Evolutionary conservation across 30 jellyfish, hydroid and myxozoan genomes (phyloP).

Genomic region (Turritopsis dohrnii): DNA sequence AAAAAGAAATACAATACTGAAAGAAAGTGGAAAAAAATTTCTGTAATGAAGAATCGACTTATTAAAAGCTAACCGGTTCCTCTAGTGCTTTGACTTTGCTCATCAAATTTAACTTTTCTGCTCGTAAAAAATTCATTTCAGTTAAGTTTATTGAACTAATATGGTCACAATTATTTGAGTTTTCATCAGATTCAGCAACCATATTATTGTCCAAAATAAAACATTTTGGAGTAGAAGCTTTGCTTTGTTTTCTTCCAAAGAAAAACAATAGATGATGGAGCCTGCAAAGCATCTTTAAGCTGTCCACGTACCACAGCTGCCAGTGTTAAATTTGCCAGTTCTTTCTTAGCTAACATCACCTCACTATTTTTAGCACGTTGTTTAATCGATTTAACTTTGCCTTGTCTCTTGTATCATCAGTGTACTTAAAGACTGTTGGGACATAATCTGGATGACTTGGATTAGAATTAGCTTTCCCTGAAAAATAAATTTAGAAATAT

Average conservation of each 20-base stretch:
- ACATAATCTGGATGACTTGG: constrained; percentile 7
- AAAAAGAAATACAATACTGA: no score
- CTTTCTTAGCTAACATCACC: no score
- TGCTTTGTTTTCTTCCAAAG: not conserved
- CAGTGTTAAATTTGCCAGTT: not conserved
- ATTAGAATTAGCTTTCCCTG: not conserved
- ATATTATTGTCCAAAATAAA: not conserved
- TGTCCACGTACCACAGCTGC: not conserved
- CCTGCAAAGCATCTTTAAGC: not conserved
- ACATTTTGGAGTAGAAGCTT: not conserved
- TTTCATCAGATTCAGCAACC: not conserved
- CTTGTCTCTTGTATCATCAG: not conserved
- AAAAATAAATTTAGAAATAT: no score
- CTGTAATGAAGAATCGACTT: no score
- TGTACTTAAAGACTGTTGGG: constrained; percentile 7
- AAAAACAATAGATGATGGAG: not conserved
- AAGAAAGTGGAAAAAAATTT: no score
- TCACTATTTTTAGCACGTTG: no score
- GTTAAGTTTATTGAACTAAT: no score
- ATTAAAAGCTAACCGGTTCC: not conserved
- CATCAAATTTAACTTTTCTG: not conserved
- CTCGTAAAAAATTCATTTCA: not conserved
- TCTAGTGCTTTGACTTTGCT: not conserved
- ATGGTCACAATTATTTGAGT: not conserved
- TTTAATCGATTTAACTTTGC: not conserved